Evolutionary conservation across 2,113 vertebrate genomes (phyloP).

Genomic region (Sceloporus undulatus): DNA sequence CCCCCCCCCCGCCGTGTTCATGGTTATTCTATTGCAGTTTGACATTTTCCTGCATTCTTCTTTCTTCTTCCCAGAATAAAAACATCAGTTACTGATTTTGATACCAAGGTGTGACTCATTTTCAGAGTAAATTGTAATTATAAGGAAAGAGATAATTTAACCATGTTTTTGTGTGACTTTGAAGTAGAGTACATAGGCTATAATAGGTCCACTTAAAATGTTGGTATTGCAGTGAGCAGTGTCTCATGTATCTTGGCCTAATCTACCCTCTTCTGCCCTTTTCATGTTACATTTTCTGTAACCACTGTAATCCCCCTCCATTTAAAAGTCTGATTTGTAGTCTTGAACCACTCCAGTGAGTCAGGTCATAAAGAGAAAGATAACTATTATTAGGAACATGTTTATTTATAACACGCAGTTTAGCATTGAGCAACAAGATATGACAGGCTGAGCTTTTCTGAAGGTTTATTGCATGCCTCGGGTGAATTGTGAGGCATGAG

Average conservation of each 20-base stretch:
- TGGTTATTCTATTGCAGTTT: conserved; percentile 14
- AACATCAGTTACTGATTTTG: background rate
- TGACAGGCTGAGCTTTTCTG: conserved; percentile 59
- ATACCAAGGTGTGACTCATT: conserved; percentile 20
- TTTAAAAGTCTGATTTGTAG: conserved; percentile 67
- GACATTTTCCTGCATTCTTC: background rate
- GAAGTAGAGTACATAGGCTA: conserved; percentile 40
- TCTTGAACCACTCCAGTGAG: conserved; percentile 62
- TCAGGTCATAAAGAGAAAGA: conserved; percentile 59
- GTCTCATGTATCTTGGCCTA: background rate
- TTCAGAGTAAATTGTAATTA: conserved; percentile 66
- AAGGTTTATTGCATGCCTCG: conserved; percentile 42
- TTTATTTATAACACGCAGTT: conserved; percentile 75
- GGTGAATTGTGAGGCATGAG: conserved; percentile 9
- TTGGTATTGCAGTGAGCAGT: conserved; percentile 17
- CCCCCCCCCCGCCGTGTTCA: conserved; percentile 61
- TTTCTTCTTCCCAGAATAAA: background rate
- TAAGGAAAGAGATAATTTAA: background rate
- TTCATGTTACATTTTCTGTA: conserved; percentile 59
- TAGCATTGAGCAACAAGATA: conserved; percentile 63
- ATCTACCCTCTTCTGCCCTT: conserved; percentile 55
- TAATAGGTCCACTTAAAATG: conserved; percentile 47
- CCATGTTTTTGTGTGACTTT: conserved; percentile 40
- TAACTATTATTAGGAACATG: conserved; percentile 74
- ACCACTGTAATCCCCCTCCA: conserved; percentile 34